Conservation (phyloP, 2,888 invertebrate genomes). For the Ischnura elegans region DNA sequence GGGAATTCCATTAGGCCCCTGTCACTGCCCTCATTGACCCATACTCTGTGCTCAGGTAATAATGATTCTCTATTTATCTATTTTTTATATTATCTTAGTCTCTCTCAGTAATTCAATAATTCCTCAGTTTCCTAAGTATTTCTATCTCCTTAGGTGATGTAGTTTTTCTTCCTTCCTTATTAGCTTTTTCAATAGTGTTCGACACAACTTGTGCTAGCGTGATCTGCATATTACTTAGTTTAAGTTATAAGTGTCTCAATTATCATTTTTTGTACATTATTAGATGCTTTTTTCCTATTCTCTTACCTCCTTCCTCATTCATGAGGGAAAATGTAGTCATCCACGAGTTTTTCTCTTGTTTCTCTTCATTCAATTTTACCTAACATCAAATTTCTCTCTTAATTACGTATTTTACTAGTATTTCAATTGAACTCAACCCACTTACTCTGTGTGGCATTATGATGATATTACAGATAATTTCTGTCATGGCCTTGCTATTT, state of each 20-base stretch:
- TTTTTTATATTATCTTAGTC: constrained; percentile 10
- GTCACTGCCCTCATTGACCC: constrained; percentile 31
- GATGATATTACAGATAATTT: background rate
- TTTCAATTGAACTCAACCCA: background rate
- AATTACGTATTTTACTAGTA: background rate
- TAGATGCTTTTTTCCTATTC: background rate
- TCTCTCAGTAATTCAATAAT: constrained; percentile 6
- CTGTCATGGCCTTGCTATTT: background rate
- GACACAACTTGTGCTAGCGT: background rate
- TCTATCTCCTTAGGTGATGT: constrained; percentile 26
- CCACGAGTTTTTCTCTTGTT: background rate
- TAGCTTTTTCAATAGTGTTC: constrained; percentile 14
- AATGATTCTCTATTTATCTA: constrained; percentile 27
- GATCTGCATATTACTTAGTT: constrained; percentile 1
- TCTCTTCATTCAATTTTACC: background rate
- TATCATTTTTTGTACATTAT: background rate
- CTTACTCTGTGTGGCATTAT: constrained; percentile 11
- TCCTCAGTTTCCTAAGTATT: constrained; percentile 8
- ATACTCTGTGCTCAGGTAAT: constrained; percentile 29
- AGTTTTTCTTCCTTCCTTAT: constrained; percentile 14
- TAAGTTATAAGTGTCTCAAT: background rate
- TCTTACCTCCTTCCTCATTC: background rate
- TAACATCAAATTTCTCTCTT: background rate
- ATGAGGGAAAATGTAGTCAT: background rate
- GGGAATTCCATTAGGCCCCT: constrained; percentile 15